Conservation (phyloP, 2,113 vertebrate genomes). For the Eublepharis macularius region DNA sequence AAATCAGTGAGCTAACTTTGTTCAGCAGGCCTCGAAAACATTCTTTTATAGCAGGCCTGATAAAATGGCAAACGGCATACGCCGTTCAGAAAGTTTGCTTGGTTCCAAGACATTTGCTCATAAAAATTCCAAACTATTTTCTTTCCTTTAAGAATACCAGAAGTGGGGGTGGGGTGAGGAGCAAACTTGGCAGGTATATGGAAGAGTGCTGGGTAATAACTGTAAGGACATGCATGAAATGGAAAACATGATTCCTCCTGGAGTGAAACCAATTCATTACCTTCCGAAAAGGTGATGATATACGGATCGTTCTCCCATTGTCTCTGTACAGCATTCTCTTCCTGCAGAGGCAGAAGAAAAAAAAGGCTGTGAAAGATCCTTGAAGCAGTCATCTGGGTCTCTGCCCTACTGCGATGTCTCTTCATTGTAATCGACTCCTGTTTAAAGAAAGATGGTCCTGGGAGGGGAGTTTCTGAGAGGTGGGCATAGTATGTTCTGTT, state of each 20-base stretch:
- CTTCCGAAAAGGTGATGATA: constrained; percentile 38
- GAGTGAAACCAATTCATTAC: constrained; percentile 35
- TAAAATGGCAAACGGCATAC: constrained; percentile 33
- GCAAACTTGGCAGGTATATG: constrained; percentile 36
- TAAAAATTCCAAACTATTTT: constrained; percentile 32
- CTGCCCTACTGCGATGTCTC: background rate
- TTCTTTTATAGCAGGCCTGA: constrained; percentile 15
- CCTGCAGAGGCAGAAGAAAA: constrained; percentile 1
- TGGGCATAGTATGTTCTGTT: too few relatives aligned
- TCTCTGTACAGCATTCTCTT: constrained; percentile 27
- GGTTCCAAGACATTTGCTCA: constrained; percentile 40
- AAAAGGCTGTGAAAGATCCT: background rate
- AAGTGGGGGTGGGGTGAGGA: constrained; percentile 51
- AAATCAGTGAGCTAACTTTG: background rate
- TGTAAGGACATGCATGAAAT: constrained; percentile 22
- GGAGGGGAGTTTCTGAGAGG: too few relatives aligned
- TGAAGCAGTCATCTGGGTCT: constrained; percentile 6
- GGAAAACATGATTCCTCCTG: constrained; percentile 43
- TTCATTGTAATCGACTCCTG: background rate
- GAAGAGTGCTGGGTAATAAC: constrained; percentile 36
- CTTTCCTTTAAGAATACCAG: constrained; percentile 18
- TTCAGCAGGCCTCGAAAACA: constrained; percentile 22
- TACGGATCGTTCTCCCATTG: background rate
- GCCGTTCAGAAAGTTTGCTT: constrained; percentile 22
- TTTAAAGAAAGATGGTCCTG: background rate